Conservation (phyloP, 92 coral and sea anemone genomes). For the Porites cylindrica region DNA sequence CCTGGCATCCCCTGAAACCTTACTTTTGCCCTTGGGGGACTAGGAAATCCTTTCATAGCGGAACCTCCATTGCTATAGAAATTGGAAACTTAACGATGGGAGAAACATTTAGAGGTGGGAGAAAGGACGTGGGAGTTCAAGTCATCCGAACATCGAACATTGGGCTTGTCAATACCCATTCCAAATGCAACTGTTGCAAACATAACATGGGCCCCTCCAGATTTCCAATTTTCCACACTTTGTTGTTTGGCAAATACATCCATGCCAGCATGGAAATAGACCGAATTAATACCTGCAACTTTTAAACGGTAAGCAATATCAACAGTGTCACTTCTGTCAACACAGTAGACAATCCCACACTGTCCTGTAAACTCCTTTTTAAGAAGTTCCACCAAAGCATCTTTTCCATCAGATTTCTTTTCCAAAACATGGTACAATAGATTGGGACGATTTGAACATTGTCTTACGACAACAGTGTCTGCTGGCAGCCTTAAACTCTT, state of each 20-base stretch:
- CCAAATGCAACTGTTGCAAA: conserved; percentile 77
- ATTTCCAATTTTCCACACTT: conserved; percentile 46
- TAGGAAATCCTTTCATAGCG: too few species aligned
- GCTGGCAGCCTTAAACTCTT: conserved; percentile 28
- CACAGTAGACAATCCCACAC: conserved; percentile 76
- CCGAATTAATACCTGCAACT: conserved; percentile 53
- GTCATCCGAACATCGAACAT: conserved; percentile 43
- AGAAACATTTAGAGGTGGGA: too few species aligned
- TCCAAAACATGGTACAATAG: conserved; percentile 35
- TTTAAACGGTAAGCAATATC: conserved; percentile 54
- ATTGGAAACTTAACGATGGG: too few species aligned
- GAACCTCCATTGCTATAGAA: too few species aligned
- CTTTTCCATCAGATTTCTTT: conserved; percentile 67
- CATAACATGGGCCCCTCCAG: conserved; percentile 56
- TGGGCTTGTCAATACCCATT: conserved; percentile 72
- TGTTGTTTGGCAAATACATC: conserved; percentile 43
- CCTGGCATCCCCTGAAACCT: too few species aligned
- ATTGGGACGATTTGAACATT: conserved; percentile 49
- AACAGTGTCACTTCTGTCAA: conserved; percentile 35
- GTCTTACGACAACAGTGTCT: conserved; percentile 42
- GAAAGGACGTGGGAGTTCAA: too few species aligned
- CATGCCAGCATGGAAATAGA: conserved; percentile 60
- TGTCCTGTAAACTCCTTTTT: conserved; percentile 23
- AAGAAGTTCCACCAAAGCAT: conserved; percentile 13
- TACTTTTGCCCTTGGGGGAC: too few species aligned